Base-by-base conservation (phyloP, 1,140 invertebrate genomes). In the Drosophila insularis region DNA sequence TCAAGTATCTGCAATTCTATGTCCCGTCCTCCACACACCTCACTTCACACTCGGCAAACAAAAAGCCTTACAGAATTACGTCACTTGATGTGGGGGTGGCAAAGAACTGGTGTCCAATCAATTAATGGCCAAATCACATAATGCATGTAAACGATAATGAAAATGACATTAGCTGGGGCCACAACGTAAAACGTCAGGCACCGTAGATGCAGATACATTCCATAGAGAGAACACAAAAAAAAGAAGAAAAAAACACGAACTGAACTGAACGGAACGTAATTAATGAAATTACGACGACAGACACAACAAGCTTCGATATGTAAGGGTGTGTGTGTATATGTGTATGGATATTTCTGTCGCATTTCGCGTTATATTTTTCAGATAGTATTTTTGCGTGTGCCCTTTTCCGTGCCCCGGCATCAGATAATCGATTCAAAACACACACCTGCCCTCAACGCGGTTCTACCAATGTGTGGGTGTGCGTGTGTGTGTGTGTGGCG, bases 81-180 rank as follows among this genome's bases (percentile, higher is more conserved):
- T 84, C 78, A 86, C 65, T 80, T 68, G 69, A 46, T 46, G 14
- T 17, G 2, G 43, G 40, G 43, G 17, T 11, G 17, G 65, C 27
- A 43, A 40, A 35, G 59, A 23, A 50, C 54, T 54, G 70, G 55
- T 63, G 71, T 71, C 81, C 81, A 85, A 86, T 85, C 78, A 77
- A 85, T 85, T 85, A 85, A 85, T 81, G 73, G 62, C 74, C 75
- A 85, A 85, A 85, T 86, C 78, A 86, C 81, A 85, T 85, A 85
- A 85, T 85, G 81, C 81, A 85, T 85, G 81, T 81, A 78, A 81
- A 81, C 70, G 81, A 85, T 85, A 85, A 85, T 85, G 81, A 86
- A 86, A 85, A 85, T 71, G 78, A 68, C 81, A 86, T 81, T 85
- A 81, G 81, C 40, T 8, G 58, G 43, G 43, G 67, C 62, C 71